Conservation (phyloP, 2,113 vertebrate species). For the Ictalurus furcatus region DNA sequence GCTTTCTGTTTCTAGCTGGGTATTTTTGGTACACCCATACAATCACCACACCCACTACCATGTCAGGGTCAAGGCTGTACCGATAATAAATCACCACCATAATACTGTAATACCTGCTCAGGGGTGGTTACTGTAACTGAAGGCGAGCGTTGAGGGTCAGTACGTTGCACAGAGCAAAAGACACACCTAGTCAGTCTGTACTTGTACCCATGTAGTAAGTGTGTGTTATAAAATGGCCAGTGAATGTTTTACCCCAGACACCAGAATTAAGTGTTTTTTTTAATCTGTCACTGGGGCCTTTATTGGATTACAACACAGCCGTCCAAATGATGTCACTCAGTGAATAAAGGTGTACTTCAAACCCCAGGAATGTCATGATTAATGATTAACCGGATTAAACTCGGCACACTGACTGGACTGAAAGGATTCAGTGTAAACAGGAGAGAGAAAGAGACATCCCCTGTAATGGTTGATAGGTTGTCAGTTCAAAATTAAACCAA, state of each 20-base stretch:
- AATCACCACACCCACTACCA: background rate
- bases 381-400: slow-evolving; percentile 17
- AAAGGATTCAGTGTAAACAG: background rate
- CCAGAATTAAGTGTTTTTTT: background rate
- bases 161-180: background rate
- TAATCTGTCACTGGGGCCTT: background rate
- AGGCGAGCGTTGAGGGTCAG: background rate
- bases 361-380: background rate
- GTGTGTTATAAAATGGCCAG: background rate
- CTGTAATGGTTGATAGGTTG: background rate
- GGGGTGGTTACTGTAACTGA: background rate
- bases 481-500: slow-evolving; percentile 1
- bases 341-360: background rate
- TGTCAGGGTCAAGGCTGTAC: background rate
- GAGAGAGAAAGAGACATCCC: background rate
- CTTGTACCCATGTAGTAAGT: background rate
- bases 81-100: background rate
- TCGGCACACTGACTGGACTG: background rate
- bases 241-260: background rate
- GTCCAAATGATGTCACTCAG: background rate
- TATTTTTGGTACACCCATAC: background rate
- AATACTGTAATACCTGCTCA: background rate
- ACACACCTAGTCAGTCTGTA: background rate
- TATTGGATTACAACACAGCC: background rate
- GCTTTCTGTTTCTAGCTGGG: background rate